A percentile compares a stretch with the other conserved stretches of the same genome.
phyloP scores from a whole-genome alignment of 1,140 invertebrate genomes.

The Drosophila ananassae region DNA sequence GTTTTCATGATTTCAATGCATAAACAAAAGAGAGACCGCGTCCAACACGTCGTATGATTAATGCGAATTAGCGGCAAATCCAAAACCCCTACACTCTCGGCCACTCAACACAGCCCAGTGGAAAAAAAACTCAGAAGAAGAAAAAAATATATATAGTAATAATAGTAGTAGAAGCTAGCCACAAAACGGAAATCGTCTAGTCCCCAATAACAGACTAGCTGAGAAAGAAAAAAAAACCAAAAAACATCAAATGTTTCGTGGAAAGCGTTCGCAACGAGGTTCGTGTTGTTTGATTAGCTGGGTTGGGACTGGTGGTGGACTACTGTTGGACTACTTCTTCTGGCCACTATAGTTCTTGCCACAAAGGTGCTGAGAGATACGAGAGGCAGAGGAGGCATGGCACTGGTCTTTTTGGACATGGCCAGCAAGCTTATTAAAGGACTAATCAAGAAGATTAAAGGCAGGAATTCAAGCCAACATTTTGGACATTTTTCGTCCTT shows the following conservation, averaged over 20 bases:
- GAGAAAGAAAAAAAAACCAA: slow-evolving; percentile 45
- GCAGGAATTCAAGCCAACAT: background rate
- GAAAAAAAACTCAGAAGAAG: background rate
- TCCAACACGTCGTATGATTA: slow-evolving; percentile 77
- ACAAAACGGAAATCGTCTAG: slow-evolving; percentile 71
- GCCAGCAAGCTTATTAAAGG: background rate
- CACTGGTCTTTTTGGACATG: background rate
- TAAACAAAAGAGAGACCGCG: slow-evolving; percentile 68
- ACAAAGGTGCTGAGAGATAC: slow-evolving; percentile 28
- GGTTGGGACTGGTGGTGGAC: slow-evolving; percentile 7
- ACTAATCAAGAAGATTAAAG: slow-evolving; percentile 15
- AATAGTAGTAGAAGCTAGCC: slow-evolving; percentile 25
- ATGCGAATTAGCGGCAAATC: slow-evolving; percentile 72
- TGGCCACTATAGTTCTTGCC: slow-evolving; percentile 6
- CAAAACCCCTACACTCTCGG: slow-evolving; percentile 38
- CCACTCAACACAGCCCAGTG: slow-evolving; percentile 34
- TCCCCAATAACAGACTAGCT: slow-evolving; percentile 16
- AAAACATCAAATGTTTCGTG: slow-evolving; percentile 60
- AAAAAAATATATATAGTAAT: slow-evolving; percentile 10
- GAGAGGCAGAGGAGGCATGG: slow-evolving; percentile 13
- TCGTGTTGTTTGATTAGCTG: slow-evolving; percentile 45
- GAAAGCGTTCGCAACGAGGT: slow-evolving; percentile 58
- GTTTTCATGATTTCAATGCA: slow-evolving; percentile 71
- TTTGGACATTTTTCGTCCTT: background rate
- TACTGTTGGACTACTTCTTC: background rate